Evolutionary conservation across 2,113 vertebrate species (phyloP).

Genomic region (Anguilla rostrata): DNA sequence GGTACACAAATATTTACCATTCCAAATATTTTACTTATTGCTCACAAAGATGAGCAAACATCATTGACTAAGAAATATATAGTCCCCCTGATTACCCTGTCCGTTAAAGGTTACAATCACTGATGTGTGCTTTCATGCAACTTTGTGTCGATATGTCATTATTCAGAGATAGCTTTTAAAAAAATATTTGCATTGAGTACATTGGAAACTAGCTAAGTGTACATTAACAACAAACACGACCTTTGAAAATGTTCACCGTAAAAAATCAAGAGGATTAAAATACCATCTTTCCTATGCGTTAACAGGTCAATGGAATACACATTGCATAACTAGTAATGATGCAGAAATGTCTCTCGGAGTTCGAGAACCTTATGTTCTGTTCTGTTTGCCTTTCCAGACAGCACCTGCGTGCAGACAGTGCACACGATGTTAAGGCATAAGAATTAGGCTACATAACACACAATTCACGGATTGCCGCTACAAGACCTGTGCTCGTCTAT

Average conservation of each 20-base stretch:
- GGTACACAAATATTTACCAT: background rate
- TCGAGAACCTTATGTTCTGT: slow-evolving; percentile 39
- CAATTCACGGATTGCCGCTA: slow-evolving; percentile 16
- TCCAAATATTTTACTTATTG: background rate
- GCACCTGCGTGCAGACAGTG: slow-evolving; percentile 9
- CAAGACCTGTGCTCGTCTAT: slow-evolving; percentile 11
- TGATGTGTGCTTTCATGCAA: background rate
- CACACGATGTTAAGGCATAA: slow-evolving; percentile 34
- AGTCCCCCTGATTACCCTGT: background rate
- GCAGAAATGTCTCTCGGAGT: slow-evolving; percentile 13
- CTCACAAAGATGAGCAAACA: background rate
- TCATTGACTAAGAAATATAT: background rate
- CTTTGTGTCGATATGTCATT: too few species aligned
- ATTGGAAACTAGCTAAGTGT: background rate
- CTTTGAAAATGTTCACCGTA: slow-evolving; percentile 13
- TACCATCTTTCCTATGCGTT: background rate
- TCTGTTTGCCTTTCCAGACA: slow-evolving; percentile 46
- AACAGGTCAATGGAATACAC: slow-evolving; percentile 6
- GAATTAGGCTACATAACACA: slow-evolving; percentile 44
- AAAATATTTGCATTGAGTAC: background rate
- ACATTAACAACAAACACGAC: background rate
- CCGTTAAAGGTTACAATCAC: background rate
- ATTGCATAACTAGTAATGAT: slow-evolving; percentile 37
- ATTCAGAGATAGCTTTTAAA: too few species aligned
- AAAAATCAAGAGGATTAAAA: slow-evolving; percentile 9